Base-by-base conservation (phyloP, 2,113 vertebrate species). In the Ovis aries region DNA sequence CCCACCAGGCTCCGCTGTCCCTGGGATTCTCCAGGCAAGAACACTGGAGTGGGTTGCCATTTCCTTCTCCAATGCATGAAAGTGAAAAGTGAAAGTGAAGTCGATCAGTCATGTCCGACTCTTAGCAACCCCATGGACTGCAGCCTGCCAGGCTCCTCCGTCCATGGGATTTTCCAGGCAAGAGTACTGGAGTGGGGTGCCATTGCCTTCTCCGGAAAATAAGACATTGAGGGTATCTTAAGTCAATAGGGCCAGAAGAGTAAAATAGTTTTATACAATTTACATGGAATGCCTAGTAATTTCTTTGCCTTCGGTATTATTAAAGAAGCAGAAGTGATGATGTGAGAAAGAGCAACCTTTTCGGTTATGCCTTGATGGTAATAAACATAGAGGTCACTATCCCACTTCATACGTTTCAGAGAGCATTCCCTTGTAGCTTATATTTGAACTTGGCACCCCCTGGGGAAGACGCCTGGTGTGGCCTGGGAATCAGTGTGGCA, bases 361-460 rank as follows among this genome's bases (percentile, higher is more conserved):
- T 25, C 48, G 5, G 2, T 9, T 82, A 13, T 48, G 31, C 10
- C 57, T 88, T 52, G 25, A n/a, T 77, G 83, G 80, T 19, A 81
- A 45, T 21, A 90, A 88, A 57, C 80, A 83, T 21, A 33, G 62
- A 48, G 62, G 57, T 50, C 94, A 89, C 50, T n/a, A 36, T 43
- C 33, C 36, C 36, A 7, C 59, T 57, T 53, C 71, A 33, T 3
- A 14, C 31, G 5, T 36, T 36, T 43, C 29, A 23, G 11, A 57
- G 50, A 91, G 19, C 40, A 13, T 45, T 43, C 53, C 52, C 25
- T 85, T 87, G 55, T 7, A 78, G 60, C 29, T 85, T 90, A 3
- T 78, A 27, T 95, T 96, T 92, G 90, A 94, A 94, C 94, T 59
- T 53, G 57, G 85, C 85, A 80, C 23, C 53, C 91, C 40, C 64